phyloP scores from a whole-genome alignment of 1,140 invertebrate genomes.

The Drosophila dunni region DNA sequence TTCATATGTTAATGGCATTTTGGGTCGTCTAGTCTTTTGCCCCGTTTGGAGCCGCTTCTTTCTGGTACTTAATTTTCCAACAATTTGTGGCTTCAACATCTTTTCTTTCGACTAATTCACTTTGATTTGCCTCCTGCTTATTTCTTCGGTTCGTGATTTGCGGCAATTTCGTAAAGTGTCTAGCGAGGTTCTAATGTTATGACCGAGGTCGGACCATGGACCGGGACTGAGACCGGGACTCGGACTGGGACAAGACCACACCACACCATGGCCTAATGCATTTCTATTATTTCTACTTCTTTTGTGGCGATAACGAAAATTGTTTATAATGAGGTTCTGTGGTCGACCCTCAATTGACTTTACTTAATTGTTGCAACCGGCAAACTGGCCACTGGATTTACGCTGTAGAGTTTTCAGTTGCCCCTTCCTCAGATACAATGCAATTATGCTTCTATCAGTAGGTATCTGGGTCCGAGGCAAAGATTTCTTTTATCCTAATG shows the following conservation, averaged over 20 bases:
- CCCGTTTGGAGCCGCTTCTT: conserved; percentile 18
- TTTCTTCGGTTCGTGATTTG: conserved; percentile 62
- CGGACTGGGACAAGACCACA: conserved; percentile 41
- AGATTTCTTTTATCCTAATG: conserved; percentile 51
- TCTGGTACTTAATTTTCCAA: conserved; percentile 68
- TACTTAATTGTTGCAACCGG: conserved; percentile 62
- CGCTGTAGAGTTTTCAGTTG: conserved; percentile 12
- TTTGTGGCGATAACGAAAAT: conserved; percentile 72
- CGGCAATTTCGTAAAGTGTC: conserved; percentile 82
- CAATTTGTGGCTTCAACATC: conserved; percentile 51
- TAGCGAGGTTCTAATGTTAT: conserved; percentile 82
- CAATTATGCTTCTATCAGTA: conserved; percentile 36
- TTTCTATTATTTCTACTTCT: conserved; percentile 42
- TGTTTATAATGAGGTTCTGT: conserved; percentile 81
- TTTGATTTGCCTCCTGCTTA: conserved; percentile 50
- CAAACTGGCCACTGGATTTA: conserved; percentile 43
- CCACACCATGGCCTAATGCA: conserved; percentile 68
- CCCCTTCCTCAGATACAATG: conserved; percentile 5
- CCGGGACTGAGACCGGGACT: background rate
- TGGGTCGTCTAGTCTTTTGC: conserved; percentile 8
- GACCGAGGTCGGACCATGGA: conserved; percentile 35
- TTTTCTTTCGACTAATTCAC: conserved; percentile 69
- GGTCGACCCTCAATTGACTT: conserved; percentile 70
- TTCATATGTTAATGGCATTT: conserved; percentile 67
- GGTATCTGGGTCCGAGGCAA: conserved; percentile 13